A percentile compares a stretch with the other conserved stretches of the same genome.
Evolutionary conservation across 2,113 vertebrate genomes (phyloP).

Genomic region (Nerophis ophidion): DNA sequence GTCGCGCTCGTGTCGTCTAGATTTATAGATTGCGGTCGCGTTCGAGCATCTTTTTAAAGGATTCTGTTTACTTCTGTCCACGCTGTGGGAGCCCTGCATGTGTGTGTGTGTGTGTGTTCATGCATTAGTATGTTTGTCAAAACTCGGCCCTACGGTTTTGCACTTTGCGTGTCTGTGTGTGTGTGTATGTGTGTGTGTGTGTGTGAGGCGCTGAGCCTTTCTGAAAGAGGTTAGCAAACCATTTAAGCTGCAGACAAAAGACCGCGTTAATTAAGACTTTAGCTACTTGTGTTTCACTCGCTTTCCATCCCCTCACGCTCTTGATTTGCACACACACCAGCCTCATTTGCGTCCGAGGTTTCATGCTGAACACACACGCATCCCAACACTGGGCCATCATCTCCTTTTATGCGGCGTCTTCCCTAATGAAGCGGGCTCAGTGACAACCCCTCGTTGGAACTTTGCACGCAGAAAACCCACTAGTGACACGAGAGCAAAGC

Average conservation of each 20-base stretch:
- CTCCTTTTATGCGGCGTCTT: conserved; percentile 17
- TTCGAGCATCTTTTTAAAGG: conserved; percentile 25
- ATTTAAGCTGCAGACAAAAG: conserved; percentile 52
- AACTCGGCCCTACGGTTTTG: conserved; percentile 18
- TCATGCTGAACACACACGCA: conserved; percentile 16
- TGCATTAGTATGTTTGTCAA: conserved; percentile 16
- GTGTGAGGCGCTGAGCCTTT: conserved; percentile 21
- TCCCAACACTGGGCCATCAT: conserved; percentile 19
- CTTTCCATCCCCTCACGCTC: conserved; percentile 23
- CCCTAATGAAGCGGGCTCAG: conserved; percentile 18
- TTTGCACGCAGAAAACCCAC: conserved; percentile 31
- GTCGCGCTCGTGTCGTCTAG: conserved; percentile 10
- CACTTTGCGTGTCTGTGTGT: too few species aligned
- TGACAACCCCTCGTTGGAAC: conserved; percentile 11
- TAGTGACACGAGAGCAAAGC: neutral
- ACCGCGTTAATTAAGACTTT: conserved; percentile 57
- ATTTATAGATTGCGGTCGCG: conserved; percentile 29
- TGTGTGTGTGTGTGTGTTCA: conserved; percentile 6
- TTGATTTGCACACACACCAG: conserved; percentile 26
- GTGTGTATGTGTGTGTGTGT: neutral
- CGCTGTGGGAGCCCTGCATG: conserved; percentile 28
- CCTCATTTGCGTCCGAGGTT: conserved; percentile 29
- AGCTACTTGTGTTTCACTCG: conserved; percentile 46
- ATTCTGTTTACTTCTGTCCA: conserved; percentile 47
- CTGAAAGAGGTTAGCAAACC: conserved; percentile 51